Evolutionary conservation across 2,113 vertebrate genomes (phyloP).

Genomic region (Aldabrachelys gigantea): DNA sequence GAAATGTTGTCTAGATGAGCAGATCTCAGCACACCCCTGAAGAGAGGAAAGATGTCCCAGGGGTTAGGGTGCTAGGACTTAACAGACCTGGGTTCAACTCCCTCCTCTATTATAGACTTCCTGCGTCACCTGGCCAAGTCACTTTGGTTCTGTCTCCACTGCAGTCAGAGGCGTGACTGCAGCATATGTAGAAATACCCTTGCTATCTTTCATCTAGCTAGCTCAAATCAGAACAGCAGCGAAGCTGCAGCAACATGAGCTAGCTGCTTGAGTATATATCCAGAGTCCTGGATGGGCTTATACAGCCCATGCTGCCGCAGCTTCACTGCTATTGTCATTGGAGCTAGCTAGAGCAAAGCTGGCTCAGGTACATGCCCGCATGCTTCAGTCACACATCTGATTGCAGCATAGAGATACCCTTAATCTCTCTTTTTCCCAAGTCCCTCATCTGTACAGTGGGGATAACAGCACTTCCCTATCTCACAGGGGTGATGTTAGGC

Average conservation of each 20-base stretch:
- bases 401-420: not conserved
- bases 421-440: not conserved
- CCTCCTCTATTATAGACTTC: not conserved
- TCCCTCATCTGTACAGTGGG: not conserved
- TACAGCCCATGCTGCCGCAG: no score
- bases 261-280: no score
- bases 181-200: not conserved
- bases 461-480: not conserved
- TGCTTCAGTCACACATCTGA: not conserved
- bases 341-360: not conserved
- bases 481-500: no score
- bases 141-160: not conserved
- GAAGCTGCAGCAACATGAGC: not conserved
- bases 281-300: not conserved
- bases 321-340: no score
- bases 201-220: not conserved
- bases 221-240: not conserved
- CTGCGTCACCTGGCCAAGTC: not conserved
- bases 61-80: not conserved
- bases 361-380: no score
- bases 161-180: no score
- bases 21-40: not conserved
- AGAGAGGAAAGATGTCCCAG: not conserved
- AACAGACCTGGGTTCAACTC: fast-evolving
- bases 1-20: not conserved